Conservation (phyloP, 2,888 invertebrate genomes). For the Margaritifera margaritifera region DNA sequence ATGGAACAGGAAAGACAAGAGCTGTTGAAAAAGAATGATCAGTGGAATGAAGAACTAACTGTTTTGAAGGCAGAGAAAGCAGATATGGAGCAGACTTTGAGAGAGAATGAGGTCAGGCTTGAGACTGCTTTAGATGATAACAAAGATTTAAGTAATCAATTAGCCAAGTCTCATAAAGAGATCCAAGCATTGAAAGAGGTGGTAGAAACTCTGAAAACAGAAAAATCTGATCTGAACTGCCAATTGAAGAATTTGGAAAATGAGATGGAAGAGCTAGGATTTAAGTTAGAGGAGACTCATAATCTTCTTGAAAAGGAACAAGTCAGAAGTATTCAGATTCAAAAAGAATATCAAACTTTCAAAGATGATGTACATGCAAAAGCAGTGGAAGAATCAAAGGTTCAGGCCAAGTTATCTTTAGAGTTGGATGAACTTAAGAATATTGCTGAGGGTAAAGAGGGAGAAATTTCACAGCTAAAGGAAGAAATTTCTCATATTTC, state of each 20-base stretch:
- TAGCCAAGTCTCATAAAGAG: constrained; percentile 3
- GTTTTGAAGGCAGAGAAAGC: constrained; percentile 12
- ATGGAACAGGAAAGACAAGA: constrained; percentile 30
- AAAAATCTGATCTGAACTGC: constrained; percentile 24
- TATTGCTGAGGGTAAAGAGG: constrained; percentile 6
- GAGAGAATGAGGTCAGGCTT: constrained; percentile 4
- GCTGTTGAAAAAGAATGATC: constrained; percentile 42
- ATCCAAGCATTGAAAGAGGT: constrained; percentile 14
- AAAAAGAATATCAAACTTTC: constrained; percentile 13
- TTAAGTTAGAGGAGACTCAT: constrained; percentile 6
- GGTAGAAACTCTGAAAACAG: neutral
- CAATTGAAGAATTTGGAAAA: constrained; percentile 18
- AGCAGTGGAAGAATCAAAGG: constrained; percentile 15
- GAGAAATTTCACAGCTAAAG: constrained; percentile 13
- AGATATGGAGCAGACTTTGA: constrained; percentile 8
- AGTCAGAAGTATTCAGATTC: neutral
- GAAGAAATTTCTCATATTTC: constrained; percentile 8
- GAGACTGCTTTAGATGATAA: no score
- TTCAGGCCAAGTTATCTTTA: constrained; percentile 2
- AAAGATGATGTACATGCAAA: constrained; percentile 20
- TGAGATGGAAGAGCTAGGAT: constrained; percentile 16
- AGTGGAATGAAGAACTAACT: constrained; percentile 14
- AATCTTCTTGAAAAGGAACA: constrained; percentile 6
- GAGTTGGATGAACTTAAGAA: constrained; percentile 14
- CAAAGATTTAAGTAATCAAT: no score